phyloP scores from a whole-genome alignment of 2,888 invertebrate species.

The Erebia epiphron region DNA sequence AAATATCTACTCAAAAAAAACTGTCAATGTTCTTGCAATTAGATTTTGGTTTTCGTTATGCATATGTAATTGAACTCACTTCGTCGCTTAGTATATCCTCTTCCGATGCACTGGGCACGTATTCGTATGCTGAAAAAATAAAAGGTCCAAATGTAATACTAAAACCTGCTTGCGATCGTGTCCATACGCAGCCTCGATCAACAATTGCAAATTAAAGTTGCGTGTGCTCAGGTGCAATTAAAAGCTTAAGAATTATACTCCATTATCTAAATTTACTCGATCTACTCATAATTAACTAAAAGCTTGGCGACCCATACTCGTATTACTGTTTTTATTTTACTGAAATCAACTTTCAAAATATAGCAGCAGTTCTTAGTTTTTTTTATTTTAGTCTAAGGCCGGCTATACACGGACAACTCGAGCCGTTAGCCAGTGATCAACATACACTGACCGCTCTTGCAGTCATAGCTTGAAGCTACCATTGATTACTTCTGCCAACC shows the following conservation, averaged over 20 bases:
- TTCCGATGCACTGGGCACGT: constrained; percentile 92
- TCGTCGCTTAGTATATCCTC: constrained; percentile 92
- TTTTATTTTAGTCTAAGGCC: constrained; percentile 17
- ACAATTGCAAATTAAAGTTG: constrained; percentile 13
- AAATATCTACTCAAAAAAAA: too few relatives aligned
- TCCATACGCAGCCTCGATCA: constrained; percentile 10
- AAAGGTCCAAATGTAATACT: constrained; percentile 26
- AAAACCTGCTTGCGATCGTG: not conserved
- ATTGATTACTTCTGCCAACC: too few relatives aligned
- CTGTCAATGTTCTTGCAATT: too few relatives aligned
- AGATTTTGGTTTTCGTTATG: not conserved
- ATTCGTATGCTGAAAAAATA: constrained; percentile 90
- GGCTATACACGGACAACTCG: too few relatives aligned
- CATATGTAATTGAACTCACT: constrained; percentile 73
- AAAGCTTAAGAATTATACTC: constrained; percentile 17
- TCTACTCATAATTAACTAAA: constrained; percentile 15
- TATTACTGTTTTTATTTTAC: not conserved
- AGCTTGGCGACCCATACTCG: not conserved
- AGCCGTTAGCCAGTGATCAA: too few relatives aligned
- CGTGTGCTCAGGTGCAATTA: constrained; percentile 21
- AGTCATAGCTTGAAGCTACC: too few relatives aligned
- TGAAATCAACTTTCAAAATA: constrained; percentile 6
- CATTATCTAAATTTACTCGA: constrained; percentile 3
- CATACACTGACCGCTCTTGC: too few relatives aligned
- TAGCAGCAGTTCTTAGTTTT: not conserved